Conservation (phyloP, 2,113 vertebrate species). For the Antennarius striatus region DNA sequence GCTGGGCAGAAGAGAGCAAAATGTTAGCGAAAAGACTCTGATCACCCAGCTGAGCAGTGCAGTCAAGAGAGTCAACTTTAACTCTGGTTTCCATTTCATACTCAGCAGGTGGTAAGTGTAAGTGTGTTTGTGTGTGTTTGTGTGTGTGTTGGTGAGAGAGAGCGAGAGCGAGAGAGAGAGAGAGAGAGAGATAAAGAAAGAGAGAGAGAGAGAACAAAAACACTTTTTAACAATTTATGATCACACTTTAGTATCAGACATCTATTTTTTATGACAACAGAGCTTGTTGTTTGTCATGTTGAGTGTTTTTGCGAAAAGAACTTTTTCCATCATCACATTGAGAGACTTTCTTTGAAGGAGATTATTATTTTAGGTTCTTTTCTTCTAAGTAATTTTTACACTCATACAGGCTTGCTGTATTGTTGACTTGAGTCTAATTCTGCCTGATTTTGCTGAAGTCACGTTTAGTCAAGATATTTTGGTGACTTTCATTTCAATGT, state of each 20-base stretch:
- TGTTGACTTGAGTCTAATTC: too few relatives aligned
- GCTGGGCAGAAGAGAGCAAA: background rate
- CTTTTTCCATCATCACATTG: background rate
- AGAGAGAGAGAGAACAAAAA: constrained; percentile 3
- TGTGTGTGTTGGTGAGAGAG: background rate
- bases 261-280: constrained; percentile 63
- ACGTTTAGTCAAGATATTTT: too few relatives aligned
- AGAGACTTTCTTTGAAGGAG: background rate
- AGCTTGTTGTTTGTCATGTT: background rate
- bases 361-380: too few relatives aligned
- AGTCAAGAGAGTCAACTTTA: constrained; percentile 23
- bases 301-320: too few relatives aligned
- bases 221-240: constrained; percentile 27
- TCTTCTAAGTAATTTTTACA: too few relatives aligned
- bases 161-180: too few relatives aligned
- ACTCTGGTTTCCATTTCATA: constrained; percentile 42
- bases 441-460: too few relatives aligned
- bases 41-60: constrained; percentile 10
- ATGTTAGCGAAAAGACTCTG: background rate
- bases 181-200: too few relatives aligned
- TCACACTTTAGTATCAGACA: constrained; percentile 14
- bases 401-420: too few relatives aligned
- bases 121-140: background rate
- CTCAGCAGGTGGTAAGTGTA: constrained; percentile 30
- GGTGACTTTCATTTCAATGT: too few relatives aligned